These are phyloP conservation scores for Aldrovandia affinis DNA, from an alignment of 2,797 vertebrate species.

Conservation along the genomic window DNA sequence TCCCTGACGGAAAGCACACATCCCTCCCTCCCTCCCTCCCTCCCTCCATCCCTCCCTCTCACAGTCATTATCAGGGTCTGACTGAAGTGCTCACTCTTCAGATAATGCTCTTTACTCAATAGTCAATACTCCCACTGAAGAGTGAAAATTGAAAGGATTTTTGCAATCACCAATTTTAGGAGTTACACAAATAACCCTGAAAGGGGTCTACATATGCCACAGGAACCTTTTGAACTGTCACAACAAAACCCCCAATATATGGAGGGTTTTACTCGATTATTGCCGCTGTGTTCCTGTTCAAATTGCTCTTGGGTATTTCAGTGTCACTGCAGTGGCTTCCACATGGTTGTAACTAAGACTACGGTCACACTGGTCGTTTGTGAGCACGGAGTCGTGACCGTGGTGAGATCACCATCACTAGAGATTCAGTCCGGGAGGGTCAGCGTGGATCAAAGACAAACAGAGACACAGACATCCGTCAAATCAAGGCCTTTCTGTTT, in stretches of 20 bases:
- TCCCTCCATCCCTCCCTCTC: not conserved
- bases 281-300: not conserved
- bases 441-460: not conserved
- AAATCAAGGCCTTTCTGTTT: not conserved
- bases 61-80: not conserved
- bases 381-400: not conserved
- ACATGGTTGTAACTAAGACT: not conserved
- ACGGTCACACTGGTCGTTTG: not conserved
- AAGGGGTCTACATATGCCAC: not conserved
- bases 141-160: not conserved
- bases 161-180: not conserved
- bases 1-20: not conserved
- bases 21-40: not conserved
- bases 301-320: not conserved
- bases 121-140: not conserved
- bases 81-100: not conserved
- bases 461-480: not conserved
- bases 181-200: not conserved
- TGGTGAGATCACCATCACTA: not conserved
- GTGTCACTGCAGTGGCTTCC: not conserved
- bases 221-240: not conserved
- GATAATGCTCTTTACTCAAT: not conserved
- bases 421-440: not conserved
- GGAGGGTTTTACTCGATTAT: not conserved
- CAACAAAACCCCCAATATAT: not conserved